phyloP scores from a whole-genome alignment of 2,113 vertebrate genomes.

The Cervus canadensis region DNA sequence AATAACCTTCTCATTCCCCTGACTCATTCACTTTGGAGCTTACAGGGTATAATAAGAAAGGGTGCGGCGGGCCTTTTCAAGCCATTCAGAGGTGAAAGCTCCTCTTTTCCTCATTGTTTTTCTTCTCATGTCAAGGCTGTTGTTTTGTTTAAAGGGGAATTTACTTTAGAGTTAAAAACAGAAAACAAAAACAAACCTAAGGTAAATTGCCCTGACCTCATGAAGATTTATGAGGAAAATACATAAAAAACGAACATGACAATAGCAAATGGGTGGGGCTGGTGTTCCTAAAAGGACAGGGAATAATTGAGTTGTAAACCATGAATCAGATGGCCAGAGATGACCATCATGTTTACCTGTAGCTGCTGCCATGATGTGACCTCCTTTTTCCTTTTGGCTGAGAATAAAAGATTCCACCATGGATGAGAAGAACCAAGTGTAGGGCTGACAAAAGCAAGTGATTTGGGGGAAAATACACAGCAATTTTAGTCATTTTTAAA shows the following conservation, averaged over 20 bases:
- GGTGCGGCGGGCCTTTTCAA: not conserved
- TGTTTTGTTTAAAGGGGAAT: not conserved
- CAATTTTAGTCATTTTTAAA: constrained; percentile 13
- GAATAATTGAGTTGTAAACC: not conserved
- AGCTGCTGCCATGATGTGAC: not conserved
- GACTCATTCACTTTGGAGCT: not conserved
- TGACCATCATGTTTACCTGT: not conserved
- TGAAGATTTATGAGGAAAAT: constrained; percentile 13
- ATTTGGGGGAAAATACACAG: not conserved
- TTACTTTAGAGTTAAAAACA: not conserved
- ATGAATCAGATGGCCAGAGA: not conserved
- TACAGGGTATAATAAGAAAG: not conserved
- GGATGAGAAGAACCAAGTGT: not conserved
- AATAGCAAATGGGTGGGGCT: not conserved
- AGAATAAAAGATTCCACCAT: not conserved
- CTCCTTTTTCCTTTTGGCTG: not conserved
- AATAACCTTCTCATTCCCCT: not conserved
- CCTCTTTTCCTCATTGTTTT: not conserved
- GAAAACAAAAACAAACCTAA: not conserved
- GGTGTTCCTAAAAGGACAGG: not conserved
- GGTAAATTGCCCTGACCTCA: not conserved
- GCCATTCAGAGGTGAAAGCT: not conserved
- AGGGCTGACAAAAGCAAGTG: not conserved
- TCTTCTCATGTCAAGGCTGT: not conserved
- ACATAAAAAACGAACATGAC: not conserved